Evolutionary conservation across 2,888 invertebrate genomes (phyloP).

Genomic region (Adelphocoris suturalis): DNA sequence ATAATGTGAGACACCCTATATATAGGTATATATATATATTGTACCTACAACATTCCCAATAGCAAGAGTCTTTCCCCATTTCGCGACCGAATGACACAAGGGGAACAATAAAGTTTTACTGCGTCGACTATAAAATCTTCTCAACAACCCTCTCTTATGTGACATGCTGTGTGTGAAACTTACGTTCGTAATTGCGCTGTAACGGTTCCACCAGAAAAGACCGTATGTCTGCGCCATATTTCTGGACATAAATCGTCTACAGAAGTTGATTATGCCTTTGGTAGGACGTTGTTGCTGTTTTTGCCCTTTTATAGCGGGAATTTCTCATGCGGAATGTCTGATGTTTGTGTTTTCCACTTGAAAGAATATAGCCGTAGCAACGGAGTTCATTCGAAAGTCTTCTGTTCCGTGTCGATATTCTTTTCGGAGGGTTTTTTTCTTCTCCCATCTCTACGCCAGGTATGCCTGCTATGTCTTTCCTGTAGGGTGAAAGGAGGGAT

Average conservation of each 20-base stretch:
- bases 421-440: neutral
- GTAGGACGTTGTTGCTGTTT: neutral
- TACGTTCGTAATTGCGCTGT: neutral
- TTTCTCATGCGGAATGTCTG: neutral
- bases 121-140: neutral
- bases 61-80: neutral
- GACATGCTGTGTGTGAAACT: neutral
- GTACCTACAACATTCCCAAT: neutral
- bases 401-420: neutral
- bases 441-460: neutral
- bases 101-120: slow-evolving; percentile 7
- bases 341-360: neutral
- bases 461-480: neutral
- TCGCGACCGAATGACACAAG: neutral
- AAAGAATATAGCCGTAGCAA: neutral
- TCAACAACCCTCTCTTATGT: neutral
- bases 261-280: neutral
- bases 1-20: too few relatives aligned
- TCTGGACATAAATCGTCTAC: neutral
- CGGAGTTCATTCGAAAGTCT: neutral
- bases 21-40: too few relatives aligned
- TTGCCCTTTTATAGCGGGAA: neutral
- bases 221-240: neutral
- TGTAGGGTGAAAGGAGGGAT: neutral
- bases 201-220: neutral